These are phyloP conservation scores for Conistra vaccinii DNA, from an alignment of 2,888 invertebrate species.

Conservation along the genomic window DNA sequence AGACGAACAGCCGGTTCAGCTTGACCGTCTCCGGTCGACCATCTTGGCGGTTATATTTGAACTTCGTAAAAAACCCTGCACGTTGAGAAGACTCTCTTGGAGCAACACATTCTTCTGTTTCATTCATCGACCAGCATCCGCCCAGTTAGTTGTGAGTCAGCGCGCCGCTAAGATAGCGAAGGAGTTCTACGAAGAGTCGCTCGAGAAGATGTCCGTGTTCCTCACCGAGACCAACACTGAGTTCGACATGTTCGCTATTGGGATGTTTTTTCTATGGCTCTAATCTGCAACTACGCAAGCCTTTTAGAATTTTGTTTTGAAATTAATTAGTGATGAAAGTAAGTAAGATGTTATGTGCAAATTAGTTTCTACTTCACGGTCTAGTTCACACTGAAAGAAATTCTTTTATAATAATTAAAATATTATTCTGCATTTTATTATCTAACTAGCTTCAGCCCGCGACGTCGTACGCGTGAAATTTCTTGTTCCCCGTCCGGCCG, in stretches of 20 bases:
- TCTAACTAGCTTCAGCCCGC: background rate
- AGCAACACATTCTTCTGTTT: too few relatives aligned
- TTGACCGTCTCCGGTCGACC: too few relatives aligned
- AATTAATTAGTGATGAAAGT: conserved; percentile 33
- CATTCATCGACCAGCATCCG: too few relatives aligned
- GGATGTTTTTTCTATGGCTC: conserved; percentile 45
- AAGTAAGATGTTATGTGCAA: conserved; percentile 23
- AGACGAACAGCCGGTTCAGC: too few relatives aligned
- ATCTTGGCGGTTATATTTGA: too few relatives aligned
- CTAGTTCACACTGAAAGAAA: conserved; percentile 40
- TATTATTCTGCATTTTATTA: background rate
- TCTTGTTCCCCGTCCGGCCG: too few relatives aligned
- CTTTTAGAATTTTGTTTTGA: conserved; percentile 18
- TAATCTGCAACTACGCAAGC: background rate
- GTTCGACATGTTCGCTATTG: conserved; percentile 91
- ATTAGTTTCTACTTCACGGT: conserved; percentile 45
- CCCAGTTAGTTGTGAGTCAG: too few relatives aligned
- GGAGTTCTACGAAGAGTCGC: conserved; percentile 89
- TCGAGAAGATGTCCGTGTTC: conserved; percentile 88
- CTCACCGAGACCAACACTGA: conserved; percentile 89
- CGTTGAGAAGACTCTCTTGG: too few relatives aligned
- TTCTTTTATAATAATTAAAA: conserved; percentile 16
- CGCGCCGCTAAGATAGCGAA: conserved; percentile 90
- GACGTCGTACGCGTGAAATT: too few relatives aligned
- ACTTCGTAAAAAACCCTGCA: too few relatives aligned